These are phyloP conservation scores for Chlorospingus flavigularis DNA, from an alignment of 2,797 vertebrate species.

Conservation along the genomic window DNA sequence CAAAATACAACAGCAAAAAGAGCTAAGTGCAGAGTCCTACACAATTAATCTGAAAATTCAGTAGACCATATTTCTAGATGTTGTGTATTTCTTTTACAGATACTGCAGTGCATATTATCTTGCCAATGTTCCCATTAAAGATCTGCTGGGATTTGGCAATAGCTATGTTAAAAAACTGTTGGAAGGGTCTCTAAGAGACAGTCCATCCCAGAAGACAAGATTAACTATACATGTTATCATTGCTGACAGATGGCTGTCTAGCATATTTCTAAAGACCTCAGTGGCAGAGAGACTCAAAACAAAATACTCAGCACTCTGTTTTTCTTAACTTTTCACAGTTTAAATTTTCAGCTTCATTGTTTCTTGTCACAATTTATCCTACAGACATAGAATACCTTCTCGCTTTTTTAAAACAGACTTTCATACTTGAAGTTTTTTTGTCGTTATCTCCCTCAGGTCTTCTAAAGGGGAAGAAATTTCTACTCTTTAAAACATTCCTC, in stretches of 20 bases:
- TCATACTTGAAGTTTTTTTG: background rate
- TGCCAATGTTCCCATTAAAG: background rate
- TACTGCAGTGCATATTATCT: background rate
- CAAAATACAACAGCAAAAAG: background rate
- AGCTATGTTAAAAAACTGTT: background rate
- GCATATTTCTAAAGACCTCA: background rate
- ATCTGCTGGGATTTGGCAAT: background rate
- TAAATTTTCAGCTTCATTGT: background rate
- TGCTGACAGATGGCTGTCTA: slow-evolving; percentile 5
- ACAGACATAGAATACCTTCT: background rate
- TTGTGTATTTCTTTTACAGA: background rate
- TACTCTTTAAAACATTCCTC: background rate
- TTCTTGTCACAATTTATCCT: background rate
- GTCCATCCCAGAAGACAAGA: slow-evolving; percentile 7
- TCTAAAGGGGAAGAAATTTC: background rate
- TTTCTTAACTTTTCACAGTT: background rate
- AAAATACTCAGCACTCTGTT: background rate
- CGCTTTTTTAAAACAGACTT: background rate
- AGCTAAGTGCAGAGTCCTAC: background rate
- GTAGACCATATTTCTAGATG: background rate
- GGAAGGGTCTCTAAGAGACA: background rate
- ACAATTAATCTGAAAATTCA: background rate
- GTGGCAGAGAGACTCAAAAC: background rate
- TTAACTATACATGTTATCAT: background rate
- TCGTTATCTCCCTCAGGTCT: background rate